Evolutionary conservation across 2,797 vertebrate species (phyloP).

Genomic region (Xiphorhynchus erythropygius): DNA sequence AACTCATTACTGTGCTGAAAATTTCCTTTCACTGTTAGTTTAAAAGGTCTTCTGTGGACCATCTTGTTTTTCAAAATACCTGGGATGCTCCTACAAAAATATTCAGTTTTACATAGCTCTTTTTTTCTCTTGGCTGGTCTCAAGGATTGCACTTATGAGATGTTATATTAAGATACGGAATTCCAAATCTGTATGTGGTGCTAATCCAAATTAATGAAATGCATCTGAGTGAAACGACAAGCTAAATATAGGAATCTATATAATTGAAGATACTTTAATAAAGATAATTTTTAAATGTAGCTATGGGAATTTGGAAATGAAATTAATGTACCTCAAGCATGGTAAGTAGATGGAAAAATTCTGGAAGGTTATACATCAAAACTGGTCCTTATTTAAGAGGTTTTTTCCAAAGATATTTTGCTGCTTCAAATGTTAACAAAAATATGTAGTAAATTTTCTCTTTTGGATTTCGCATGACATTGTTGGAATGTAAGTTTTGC

Average conservation of each 20-base stretch:
- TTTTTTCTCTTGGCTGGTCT: neutral
- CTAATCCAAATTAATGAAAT: constrained; percentile 34
- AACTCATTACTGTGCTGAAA: neutral
- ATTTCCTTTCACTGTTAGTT: neutral
- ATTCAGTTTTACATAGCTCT: neutral
- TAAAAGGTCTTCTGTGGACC: neutral
- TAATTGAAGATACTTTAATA: neutral
- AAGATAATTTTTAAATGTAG: neutral
- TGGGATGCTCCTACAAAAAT: neutral
- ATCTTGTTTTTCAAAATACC: neutral
- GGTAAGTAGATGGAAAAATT: neutral
- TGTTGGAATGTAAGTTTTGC: neutral
- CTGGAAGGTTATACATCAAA: neutral
- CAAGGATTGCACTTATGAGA: neutral
- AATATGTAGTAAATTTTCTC: neutral
- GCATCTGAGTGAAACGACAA: neutral
- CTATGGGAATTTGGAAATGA: neutral
- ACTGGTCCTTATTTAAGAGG: neutral
- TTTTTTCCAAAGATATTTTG: neutral
- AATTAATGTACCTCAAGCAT: neutral
- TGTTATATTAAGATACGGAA: constrained; percentile 9
- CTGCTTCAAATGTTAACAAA: neutral
- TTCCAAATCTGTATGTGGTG: neutral
- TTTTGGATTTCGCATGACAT: neutral
- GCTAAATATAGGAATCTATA: neutral